Conservation (phyloP, 2,113 vertebrate species). For the Chaetops frenatus region DNA sequence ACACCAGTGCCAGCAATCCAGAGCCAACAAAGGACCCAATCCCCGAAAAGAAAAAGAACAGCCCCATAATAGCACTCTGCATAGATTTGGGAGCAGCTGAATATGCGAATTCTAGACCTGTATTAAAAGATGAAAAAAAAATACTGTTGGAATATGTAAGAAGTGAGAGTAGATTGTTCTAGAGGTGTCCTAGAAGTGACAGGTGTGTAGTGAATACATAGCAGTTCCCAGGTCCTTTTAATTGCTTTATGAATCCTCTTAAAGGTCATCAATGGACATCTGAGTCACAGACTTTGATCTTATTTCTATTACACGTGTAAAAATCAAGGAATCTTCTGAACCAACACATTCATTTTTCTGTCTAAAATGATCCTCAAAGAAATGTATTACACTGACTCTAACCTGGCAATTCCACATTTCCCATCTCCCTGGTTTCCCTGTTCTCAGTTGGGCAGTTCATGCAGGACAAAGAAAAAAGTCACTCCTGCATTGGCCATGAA, state of each 20-base stretch:
- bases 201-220: neutral
- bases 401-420: accelerated
- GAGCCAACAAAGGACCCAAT: constrained; percentile 95
- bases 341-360: neutral
- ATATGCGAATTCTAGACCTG: constrained; percentile 96
- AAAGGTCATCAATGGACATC: neutral
- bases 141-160: neutral
- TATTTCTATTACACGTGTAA: neutral
- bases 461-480: neutral
- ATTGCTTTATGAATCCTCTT: neutral
- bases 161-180: neutral
- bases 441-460: neutral
- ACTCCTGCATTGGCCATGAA: neutral
- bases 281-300: neutral
- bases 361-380: neutral
- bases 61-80: constrained; percentile 98
- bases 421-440: neutral
- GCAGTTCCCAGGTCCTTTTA: neutral
- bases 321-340: neutral
- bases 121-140: neutral
- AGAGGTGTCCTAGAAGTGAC: neutral
- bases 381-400: neutral
- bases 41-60: constrained; percentile 98
- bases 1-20: constrained; percentile 88
- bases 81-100: constrained; percentile 94